Base-by-base conservation (phyloP, 2,113 vertebrate species). In the Chaetura pelagica region DNA sequence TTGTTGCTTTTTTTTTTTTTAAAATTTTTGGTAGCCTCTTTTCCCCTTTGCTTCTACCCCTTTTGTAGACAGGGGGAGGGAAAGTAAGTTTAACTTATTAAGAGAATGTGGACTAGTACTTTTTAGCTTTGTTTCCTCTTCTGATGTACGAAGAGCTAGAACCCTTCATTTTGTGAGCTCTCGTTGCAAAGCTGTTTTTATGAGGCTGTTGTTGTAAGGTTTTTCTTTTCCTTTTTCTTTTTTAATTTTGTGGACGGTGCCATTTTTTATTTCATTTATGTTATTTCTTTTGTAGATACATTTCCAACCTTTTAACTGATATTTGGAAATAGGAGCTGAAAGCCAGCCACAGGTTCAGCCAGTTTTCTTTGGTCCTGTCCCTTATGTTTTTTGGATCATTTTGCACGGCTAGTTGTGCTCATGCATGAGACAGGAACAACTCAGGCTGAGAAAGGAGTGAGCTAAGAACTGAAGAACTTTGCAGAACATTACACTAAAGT, bases 71-170 rank as follows among this genome's bases (percentile, higher is more conserved):
- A 80, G 93, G 83, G 95, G 92, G 69, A 96, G 89, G 88, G 83
- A 90, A 96, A 96, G 95, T 97, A 95, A 89, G 97, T 98, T 98
- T 99, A 98, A 99, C 98, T 98, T 98, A 98, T 98, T 99, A 98
- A 98, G 98, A 98, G 98, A 98, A 96, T 75, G 91, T 97, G 94
- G 83, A 95, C 93, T 97, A 96, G 97, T 93, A 81, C 86, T 95
- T 95, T 96, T 97, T 97, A 97, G 97, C 97, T 97, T 98, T 97
- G 97, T 98, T 98, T 96, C 94, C 94, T 95, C 94, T 97, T 87
- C 94, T 34, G 58, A 95, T 94, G 95, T 97, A 97, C 5, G 91
- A 97, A 96, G 96, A 96, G 59, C 95, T 93, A 96, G 97, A 89
- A 85, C 87, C 69, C 82, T 97, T 96, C 84, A 85, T 95, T 97